Conservation (phyloP, 2,888 invertebrate genomes). For the Eupithecia insigniata region DNA sequence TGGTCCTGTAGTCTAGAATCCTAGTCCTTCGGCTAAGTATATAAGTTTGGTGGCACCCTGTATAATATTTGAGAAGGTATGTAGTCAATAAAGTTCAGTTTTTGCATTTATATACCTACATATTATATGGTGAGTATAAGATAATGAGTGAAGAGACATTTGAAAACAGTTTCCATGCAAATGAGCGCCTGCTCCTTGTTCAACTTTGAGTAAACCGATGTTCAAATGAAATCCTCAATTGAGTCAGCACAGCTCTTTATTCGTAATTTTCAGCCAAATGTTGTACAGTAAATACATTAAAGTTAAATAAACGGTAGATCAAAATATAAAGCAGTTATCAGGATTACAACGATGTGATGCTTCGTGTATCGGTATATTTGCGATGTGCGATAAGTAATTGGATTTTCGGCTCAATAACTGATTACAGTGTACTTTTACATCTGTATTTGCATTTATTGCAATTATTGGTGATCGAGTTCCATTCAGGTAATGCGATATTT, state of each 20-base stretch:
- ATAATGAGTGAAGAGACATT: background rate
- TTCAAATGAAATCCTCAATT: background rate
- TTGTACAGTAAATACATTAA: slow-evolving; percentile 9
- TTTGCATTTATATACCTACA: no score
- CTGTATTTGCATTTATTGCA: slow-evolving; percentile 20
- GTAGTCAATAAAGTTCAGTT: background rate
- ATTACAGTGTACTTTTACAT: slow-evolving; percentile 29
- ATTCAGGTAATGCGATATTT: slow-evolving; percentile 14
- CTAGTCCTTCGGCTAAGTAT: no score
- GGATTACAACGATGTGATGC: slow-evolving; percentile 17
- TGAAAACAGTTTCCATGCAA: slow-evolving; percentile 10
- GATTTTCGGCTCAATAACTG: slow-evolving; percentile 30
- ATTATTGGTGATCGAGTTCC: slow-evolving; percentile 14
- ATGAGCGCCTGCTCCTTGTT: background rate
- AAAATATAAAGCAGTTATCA: slow-evolving; percentile 26
- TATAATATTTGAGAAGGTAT: no score
- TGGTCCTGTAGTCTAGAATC: no score
- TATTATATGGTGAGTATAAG: background rate
- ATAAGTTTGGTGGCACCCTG: no score
- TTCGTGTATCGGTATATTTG: slow-evolving; percentile 6
- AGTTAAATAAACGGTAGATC: slow-evolving; percentile 22
- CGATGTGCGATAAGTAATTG: slow-evolving; percentile 33
- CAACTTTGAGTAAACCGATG: slow-evolving; percentile 2
- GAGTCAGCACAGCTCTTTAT: slow-evolving; percentile 1
- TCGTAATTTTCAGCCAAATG: slow-evolving; percentile 10